Percentiles rank a stretch among this genome's conserved stretches.
Evolutionary conservation across 64 coral and sea anemone genomes (phyloP).

Genomic region (Orbicella faveolata): DNA sequence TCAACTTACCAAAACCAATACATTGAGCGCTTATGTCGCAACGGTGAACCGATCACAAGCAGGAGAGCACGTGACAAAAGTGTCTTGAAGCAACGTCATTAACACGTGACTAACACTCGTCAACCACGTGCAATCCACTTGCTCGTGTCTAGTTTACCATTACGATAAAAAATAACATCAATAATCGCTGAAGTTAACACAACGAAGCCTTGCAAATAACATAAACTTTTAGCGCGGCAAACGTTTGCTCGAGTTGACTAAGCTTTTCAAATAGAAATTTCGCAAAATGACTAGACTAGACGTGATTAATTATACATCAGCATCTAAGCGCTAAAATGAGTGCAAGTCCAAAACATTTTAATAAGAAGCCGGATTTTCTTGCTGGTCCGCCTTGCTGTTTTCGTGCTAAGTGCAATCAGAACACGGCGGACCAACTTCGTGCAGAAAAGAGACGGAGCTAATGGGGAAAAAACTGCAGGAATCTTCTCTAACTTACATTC

Average conservation of each 20-base stretch:
- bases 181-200: not conserved
- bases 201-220: not conserved
- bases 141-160: not conserved
- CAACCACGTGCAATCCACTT: not conserved
- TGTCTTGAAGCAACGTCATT: not conserved
- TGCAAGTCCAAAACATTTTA: too few species aligned
- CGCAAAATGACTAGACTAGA: too few species aligned
- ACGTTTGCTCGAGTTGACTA: not conserved
- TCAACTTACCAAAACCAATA: constrained; percentile 19
- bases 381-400: not conserved
- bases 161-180: not conserved
- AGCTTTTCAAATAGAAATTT: not conserved
- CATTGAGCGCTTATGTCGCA: not conserved
- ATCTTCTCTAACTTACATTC: not conserved
- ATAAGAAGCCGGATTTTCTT: too few species aligned
- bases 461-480: not conserved
- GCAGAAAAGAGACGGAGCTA: not conserved
- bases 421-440: too few species aligned
- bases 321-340: too few species aligned
- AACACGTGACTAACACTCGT: not conserved
- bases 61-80: not conserved
- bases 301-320: too few species aligned
- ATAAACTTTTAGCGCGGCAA: not conserved
- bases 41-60: constrained; percentile 5
- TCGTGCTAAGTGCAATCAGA: too few species aligned